These are phyloP conservation scores for Drosophila putrida DNA, from an alignment of 2,888 invertebrate genomes.

Conservation along the genomic window DNA sequence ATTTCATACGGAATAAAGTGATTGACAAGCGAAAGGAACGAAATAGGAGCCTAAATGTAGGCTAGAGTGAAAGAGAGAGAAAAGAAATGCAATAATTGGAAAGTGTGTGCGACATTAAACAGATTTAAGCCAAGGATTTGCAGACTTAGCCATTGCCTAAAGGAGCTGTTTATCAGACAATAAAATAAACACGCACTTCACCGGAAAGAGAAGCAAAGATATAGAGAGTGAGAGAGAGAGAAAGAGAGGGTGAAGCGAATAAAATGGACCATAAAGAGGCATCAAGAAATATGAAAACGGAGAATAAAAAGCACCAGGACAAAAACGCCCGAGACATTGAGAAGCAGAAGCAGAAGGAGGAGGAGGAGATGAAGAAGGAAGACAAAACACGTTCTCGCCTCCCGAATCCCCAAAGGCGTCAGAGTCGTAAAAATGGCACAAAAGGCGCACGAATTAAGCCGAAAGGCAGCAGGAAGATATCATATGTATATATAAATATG, in stretches of 20 bases:
- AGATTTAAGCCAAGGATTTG: slow-evolving; percentile 39
- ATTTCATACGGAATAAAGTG: too few relatives aligned
- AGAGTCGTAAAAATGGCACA: slow-evolving; percentile 69
- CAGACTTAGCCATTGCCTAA: slow-evolving; percentile 29
- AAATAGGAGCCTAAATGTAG: slow-evolving; percentile 10
- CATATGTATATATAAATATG: slow-evolving; percentile 16
- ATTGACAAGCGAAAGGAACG: not conserved
- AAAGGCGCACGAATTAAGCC: slow-evolving; percentile 71
- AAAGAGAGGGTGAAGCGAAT: slow-evolving; percentile 5
- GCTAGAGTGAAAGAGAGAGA: not conserved
- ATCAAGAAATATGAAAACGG: slow-evolving; percentile 53
- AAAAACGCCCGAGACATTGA: slow-evolving; percentile 4
- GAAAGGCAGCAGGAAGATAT: slow-evolving; percentile 23
- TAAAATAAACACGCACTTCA: slow-evolving; percentile 81
- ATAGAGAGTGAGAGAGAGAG: not conserved
- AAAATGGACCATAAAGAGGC: slow-evolving; percentile 55
- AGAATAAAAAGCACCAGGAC: slow-evolving; percentile 25
- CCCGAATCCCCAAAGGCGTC: slow-evolving; percentile 48
- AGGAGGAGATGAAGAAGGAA: slow-evolving; percentile 16
- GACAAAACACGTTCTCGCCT: slow-evolving; percentile 38
- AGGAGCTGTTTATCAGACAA: slow-evolving; percentile 78
- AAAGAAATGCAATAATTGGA: slow-evolving; percentile 24
- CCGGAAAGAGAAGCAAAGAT: slow-evolving; percentile 17
- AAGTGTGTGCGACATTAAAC: slow-evolving; percentile 22
- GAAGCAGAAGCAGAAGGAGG: not conserved